Base-by-base conservation (phyloP, 2,797 vertebrate species). In the Acanthopagrus latus region DNA sequence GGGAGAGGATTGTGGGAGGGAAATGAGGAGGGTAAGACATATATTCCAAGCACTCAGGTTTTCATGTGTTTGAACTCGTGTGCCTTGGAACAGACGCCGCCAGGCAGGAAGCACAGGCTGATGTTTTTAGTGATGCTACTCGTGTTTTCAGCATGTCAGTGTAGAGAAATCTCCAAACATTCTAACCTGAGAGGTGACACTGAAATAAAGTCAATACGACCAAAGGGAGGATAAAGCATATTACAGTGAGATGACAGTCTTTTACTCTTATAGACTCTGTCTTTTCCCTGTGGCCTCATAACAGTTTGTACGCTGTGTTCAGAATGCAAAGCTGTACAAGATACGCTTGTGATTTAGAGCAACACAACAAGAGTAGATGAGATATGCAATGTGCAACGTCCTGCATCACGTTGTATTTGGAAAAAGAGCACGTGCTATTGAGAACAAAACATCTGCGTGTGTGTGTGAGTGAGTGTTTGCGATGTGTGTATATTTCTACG, bases 201-300 rank as follows among this genome's bases (percentile, higher is more conserved):
- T 86, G 78, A 85, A 83, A 76, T 51, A 66, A 85, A 90, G 90
- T 90, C 85, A 85, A 90, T 87, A 83, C 46, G 64, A 84, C 81
- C 80, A 63, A 87, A 78, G 78, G 56, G 62, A 80, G 78, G 82
- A 82, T 74, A 68, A 70, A 83, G 65, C 25, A 69, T 63, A 80
- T 83, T 85, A 77, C 79, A 88, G 71, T 43, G 62, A 88, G 74
- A 89, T 46, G 74, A 84, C 56, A 25, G 66, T 65, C 68, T 67
- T 71, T 82, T 83, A 74, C 82, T 74, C 59, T 74, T 23, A 79
- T 43, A 75, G 46, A 76, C 68, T 55, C 21, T 3, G 46, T 60
- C 55, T 72, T 8, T 75, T 62, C 62, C 59, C 66, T 57, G 62
- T 55, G 41, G 18, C 16, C 47, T 46, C 0, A 10, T 41, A 43